Percentiles rank a stretch among this genome's conserved stretches.
Evolutionary conservation across 2,797 vertebrate genomes (phyloP).

Genomic region (Onychomys torridus): DNA sequence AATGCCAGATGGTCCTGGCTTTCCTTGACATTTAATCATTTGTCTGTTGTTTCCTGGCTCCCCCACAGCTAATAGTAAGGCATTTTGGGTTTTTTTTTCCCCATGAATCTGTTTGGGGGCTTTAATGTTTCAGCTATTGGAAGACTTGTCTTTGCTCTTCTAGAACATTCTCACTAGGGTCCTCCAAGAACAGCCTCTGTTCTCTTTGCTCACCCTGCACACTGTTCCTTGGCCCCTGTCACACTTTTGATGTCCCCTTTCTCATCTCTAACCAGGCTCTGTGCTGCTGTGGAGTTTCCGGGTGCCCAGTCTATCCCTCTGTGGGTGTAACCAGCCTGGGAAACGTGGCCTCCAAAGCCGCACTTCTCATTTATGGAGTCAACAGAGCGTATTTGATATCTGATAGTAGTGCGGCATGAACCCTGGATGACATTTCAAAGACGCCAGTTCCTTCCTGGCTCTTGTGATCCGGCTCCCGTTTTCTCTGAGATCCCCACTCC

Average conservation of each 20-base stretch:
- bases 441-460: not conserved
- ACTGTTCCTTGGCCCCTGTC: not conserved
- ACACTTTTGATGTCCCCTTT: not conserved
- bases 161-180: accelerated
- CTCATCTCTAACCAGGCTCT: not conserved
- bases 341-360: accelerated
- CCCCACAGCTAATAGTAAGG: not conserved
- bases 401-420: accelerated
- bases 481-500: not conserved
- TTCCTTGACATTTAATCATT: accelerated
- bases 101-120: not conserved
- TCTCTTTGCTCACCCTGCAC: not conserved
- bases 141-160: not conserved
- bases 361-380: too few relatives aligned
- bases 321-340: not conserved
- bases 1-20: not conserved
- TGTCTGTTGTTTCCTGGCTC: not conserved
- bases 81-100: not conserved
- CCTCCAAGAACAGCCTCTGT: not conserved
- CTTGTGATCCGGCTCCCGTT: not conserved
- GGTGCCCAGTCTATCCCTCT: not conserved
- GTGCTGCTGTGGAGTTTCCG: not conserved
- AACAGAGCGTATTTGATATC: accelerated
- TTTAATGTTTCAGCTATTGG: not conserved
- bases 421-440: accelerated